A percentile compares a stretch with the other conserved stretches of the same genome.
phyloP scores from a whole-genome alignment of 2,888 invertebrate species.

The Xylota sylvarum region DNA sequence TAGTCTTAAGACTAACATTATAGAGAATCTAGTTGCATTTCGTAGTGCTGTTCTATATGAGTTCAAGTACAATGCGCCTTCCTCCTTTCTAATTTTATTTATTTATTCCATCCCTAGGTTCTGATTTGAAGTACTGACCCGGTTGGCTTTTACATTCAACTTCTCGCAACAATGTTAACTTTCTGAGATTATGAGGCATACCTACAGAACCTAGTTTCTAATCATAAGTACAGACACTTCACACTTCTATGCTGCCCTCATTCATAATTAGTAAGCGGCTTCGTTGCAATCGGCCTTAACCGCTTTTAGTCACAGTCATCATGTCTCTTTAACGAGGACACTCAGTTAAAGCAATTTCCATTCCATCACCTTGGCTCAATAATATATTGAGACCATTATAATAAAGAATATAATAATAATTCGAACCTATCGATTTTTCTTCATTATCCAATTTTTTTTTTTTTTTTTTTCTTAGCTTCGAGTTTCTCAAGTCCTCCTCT shows the following conservation, averaged over 20 bases:
- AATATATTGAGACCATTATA: constrained; percentile 22
- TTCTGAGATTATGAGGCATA: too few relatives aligned
- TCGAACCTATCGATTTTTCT: constrained; percentile 49
- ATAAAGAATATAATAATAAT: constrained; percentile 40
- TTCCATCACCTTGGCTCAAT: constrained; percentile 41
- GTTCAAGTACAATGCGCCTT: too few relatives aligned
- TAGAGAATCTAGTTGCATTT: too few relatives aligned
- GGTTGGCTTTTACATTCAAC: too few relatives aligned
- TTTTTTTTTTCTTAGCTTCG: background rate
- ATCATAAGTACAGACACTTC: background rate
- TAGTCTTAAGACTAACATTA: too few relatives aligned
- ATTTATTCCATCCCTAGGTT: too few relatives aligned
- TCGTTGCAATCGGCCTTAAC: background rate
- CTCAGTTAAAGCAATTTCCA: too few relatives aligned
- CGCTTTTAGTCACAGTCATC: background rate
- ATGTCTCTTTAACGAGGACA: constrained; percentile 36
- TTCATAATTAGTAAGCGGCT: background rate
- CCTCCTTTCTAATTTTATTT: too few relatives aligned
- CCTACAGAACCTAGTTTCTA: too few relatives aligned
- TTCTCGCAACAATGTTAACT: too few relatives aligned
- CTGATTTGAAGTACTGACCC: too few relatives aligned
- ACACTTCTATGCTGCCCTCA: background rate
- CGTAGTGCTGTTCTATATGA: too few relatives aligned
- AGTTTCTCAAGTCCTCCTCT: constrained; percentile 10
- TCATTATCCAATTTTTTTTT: constrained; percentile 19